These are phyloP conservation scores for Sardina pilchardus DNA, from an alignment of 2,113 vertebrate species.

Conservation along the genomic window DNA sequence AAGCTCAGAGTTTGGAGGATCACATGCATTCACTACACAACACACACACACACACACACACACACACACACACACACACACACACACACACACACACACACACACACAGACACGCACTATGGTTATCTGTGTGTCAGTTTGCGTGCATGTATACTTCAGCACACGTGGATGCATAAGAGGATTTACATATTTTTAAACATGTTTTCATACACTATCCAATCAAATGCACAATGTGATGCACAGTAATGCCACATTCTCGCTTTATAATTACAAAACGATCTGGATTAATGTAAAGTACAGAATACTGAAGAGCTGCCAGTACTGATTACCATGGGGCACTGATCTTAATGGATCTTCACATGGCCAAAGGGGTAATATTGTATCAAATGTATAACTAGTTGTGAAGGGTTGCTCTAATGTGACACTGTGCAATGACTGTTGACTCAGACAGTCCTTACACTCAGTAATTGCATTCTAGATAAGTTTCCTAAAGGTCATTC, in stretches of 20 bases:
- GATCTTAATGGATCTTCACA: neutral
- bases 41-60: constrained; percentile 35
- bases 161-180: neutral
- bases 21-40: neutral
- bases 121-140: neutral
- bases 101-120: constrained; percentile 41
- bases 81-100: constrained; percentile 27
- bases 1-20: neutral
- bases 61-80: constrained; percentile 36
- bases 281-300: neutral
- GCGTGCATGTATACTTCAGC: neutral
- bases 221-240: neutral
- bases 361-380: neutral
- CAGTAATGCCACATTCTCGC: neutral
- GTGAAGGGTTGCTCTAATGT: too few species aligned
- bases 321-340: too few species aligned
- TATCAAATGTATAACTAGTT: neutral
- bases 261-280: neutral
- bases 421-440: too few species aligned
- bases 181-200: neutral
- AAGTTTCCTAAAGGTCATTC: neutral
- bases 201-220: neutral
- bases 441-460: too few species aligned
- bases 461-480: too few species aligned
- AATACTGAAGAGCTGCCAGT: neutral